Conservation (phyloP, 2,888 invertebrate genomes). For the Halictus ligatus region DNA sequence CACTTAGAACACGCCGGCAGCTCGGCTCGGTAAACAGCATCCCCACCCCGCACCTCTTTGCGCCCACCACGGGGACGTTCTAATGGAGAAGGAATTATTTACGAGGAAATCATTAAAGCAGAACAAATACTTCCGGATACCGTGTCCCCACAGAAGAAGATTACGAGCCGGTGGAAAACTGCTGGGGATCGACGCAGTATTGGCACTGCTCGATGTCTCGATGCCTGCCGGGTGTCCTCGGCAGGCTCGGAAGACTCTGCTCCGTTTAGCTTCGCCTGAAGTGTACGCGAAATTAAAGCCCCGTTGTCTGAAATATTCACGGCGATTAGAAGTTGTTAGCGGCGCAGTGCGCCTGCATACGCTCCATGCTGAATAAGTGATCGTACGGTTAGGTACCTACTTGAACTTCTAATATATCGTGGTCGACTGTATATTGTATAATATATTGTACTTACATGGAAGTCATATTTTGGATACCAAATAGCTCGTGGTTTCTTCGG, state of each 20-base stretch:
- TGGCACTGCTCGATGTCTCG: background rate
- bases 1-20: constrained; percentile 66
- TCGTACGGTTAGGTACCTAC: background rate
- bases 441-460: background rate
- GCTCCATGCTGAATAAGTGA: background rate
- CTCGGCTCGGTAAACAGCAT: constrained; percentile 57
- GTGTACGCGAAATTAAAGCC: background rate
- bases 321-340: background rate
- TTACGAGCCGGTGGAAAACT: constrained; percentile 1
- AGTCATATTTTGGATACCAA: background rate
- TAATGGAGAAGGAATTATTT: constrained; percentile 68
- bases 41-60: background rate
- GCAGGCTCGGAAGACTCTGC: background rate
- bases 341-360: background rate
- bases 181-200: background rate
- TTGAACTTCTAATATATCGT: background rate
- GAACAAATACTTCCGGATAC: constrained; percentile 41
- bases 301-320: background rate
- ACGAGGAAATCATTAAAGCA: constrained; percentile 51
- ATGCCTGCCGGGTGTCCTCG: background rate
- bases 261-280: background rate
- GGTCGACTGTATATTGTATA: background rate
- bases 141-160: constrained; percentile 14
- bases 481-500: background rate
- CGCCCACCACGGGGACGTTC: constrained; percentile 24